These are phyloP conservation scores for Phoenicopterus ruber DNA, from an alignment of 2,113 vertebrate genomes.

Conservation along the genomic window DNA sequence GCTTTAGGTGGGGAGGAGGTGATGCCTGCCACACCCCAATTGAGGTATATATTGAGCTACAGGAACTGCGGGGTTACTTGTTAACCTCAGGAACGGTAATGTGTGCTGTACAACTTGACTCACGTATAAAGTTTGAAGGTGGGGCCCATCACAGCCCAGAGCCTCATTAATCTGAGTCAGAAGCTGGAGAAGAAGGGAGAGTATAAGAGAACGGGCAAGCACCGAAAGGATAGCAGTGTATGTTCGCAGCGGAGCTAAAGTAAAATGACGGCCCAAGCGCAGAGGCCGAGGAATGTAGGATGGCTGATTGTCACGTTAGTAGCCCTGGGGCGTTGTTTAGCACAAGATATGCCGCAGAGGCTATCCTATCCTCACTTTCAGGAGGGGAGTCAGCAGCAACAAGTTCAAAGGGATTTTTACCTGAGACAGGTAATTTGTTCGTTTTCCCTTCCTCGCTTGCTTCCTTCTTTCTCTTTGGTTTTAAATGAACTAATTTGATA, in stretches of 20 bases:
- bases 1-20: constrained; percentile 67
- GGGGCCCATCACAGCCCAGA: constrained; percentile 65
- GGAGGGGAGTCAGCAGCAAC: constrained; percentile 55
- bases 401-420: constrained; percentile 63
- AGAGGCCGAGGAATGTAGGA: not conserved
- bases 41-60: constrained; percentile 37
- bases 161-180: constrained; percentile 74
- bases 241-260: not conserved
- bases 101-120: constrained; percentile 74
- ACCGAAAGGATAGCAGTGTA: constrained; percentile 31
- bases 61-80: constrained; percentile 60
- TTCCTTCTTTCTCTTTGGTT: not conserved
- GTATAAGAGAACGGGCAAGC: constrained; percentile 75
- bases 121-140: constrained; percentile 79
- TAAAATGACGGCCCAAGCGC: constrained; percentile 48
- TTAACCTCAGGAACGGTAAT: constrained; percentile 52
- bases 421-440: constrained; percentile 70
- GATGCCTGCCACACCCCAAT: constrained; percentile 66
- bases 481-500: not conserved
- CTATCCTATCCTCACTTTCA: constrained; percentile 56
- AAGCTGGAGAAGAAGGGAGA: constrained; percentile 51
- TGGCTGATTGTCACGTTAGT: constrained; percentile 70
- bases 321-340: constrained; percentile 72
- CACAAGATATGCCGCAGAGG: constrained; percentile 69
- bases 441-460: not conserved